Evolutionary conservation across 2,888 invertebrate genomes (phyloP).

Genomic region (Machimus rusticus): DNA sequence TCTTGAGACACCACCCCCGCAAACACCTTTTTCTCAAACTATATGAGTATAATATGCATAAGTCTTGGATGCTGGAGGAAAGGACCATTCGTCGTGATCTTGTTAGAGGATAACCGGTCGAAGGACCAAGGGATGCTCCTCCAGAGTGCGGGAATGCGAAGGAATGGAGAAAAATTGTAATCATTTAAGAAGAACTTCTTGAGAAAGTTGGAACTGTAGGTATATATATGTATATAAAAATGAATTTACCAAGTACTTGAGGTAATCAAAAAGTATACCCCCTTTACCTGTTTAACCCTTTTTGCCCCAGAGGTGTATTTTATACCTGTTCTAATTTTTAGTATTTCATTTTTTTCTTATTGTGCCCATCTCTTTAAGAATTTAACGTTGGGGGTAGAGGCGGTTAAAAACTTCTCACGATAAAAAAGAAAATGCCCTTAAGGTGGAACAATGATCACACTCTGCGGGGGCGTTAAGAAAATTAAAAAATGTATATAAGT

Average conservation of each 20-base stretch:
- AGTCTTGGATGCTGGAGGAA: not conserved
- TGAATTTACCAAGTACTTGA: not conserved
- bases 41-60: not conserved
- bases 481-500: too few species aligned
- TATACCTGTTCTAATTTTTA: too few species aligned
- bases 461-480: too few species aligned
- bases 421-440: too few species aligned
- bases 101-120: not conserved
- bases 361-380: too few species aligned
- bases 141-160: not conserved
- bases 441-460: too few species aligned
- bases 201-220: not conserved
- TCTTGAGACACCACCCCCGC: not conserved
- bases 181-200: constrained; percentile 6
- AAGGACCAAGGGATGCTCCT: not conserved
- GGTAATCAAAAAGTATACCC: not conserved
- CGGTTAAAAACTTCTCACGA: too few species aligned
- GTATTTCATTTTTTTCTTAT: too few species aligned
- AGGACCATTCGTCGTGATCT: not conserved
- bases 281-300: not conserved
- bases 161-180: not conserved
- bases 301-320: not conserved
- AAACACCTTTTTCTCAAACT: not conserved
- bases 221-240: not conserved
- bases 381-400: too few species aligned